Evolutionary conservation across 2,888 invertebrate species (phyloP), one percentile per base, ranked within the genome.

Genomic region (Colostygia pectinataria): DNA sequence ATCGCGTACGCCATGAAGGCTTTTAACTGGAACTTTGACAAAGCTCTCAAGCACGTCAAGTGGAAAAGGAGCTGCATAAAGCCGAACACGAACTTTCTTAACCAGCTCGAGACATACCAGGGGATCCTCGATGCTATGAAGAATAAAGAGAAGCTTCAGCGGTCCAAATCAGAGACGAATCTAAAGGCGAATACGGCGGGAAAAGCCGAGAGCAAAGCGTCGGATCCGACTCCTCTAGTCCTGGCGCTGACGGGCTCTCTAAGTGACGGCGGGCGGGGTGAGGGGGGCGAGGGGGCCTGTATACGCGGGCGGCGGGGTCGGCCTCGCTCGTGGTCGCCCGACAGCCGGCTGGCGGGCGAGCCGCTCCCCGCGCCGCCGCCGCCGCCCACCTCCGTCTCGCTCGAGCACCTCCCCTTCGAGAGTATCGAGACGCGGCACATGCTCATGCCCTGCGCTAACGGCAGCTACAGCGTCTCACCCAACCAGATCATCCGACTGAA

Each of bases 1-100:
- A 98, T 99, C 71, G 99, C 99, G 0, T 99, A 98, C 87, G 97
- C 98, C 14, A 99, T 99, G 99, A 99, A 99, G 86, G 97, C 98
- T 12, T 96, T 96, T 83, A 96, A 96, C 76, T 98, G 97, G 98
- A 95, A 96, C 70, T 95, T 98, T 70, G 93, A 95, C 53, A 94
- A 95, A 68, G 98, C 99, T 1, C 91, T 97, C 68, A 93, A 95
- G 55, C 96, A 97, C 83, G 99, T 99, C 0, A 98, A 97, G 82
- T 93, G 95, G 53, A 96, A 96, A 74, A 92, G 99, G 15, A 96
- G 92, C 74, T 98, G 98, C 83, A 97, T 99, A 61, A 98, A 98
- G 78, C 99, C 99, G 6, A 99, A 99, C 86, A 94, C 94, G 40
- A 98, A 97, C 72, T 99, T 99, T 89, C 92, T 98, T 66, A 93